Evolutionary conservation across 1,140 invertebrate genomes (phyloP).

Genomic region (Bombus affinis): DNA sequence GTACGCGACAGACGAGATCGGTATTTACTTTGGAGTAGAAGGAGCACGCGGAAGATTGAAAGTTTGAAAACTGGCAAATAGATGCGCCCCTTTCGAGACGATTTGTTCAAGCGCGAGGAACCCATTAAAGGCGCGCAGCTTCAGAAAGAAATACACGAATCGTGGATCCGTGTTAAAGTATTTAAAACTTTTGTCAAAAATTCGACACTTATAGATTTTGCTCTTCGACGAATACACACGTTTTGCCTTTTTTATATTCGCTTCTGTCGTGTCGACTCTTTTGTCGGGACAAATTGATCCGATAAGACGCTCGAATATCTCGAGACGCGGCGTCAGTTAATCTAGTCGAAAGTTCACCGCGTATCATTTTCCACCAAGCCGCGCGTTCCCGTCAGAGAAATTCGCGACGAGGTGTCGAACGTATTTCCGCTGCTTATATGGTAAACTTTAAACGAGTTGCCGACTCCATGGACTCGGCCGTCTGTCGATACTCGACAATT

Average conservation of each 20-base stretch:
- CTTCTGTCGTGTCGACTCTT: not conserved
- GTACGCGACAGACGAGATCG: not conserved
- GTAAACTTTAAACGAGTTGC: slow-evolving; percentile 43
- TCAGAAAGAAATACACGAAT: slow-evolving; percentile 6
- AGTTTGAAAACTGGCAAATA: not conserved
- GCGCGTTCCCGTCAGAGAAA: not conserved
- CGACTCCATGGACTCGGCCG: not conserved
- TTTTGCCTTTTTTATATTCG: not conserved
- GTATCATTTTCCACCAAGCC: not conserved
- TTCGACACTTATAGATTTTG: not conserved
- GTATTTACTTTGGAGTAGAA: not conserved
- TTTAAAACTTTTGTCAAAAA: not conserved
- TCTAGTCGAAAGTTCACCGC: not conserved
- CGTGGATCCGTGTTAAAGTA: not conserved
- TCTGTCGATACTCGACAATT: not conserved
- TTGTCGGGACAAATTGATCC: not conserved
- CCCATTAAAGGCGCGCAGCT: not conserved
- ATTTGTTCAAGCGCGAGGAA: not conserved
- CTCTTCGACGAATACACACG: not conserved
- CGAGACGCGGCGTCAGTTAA: not conserved
- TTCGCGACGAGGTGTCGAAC: slow-evolving; percentile 34
- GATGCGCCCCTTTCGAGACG: not conserved
- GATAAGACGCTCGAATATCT: not conserved
- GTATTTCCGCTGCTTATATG: slow-evolving; percentile 12
- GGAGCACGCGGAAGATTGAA: not conserved